Base-by-base conservation (phyloP, 2,888 invertebrate genomes). In the Oligia strigilis region DNA sequence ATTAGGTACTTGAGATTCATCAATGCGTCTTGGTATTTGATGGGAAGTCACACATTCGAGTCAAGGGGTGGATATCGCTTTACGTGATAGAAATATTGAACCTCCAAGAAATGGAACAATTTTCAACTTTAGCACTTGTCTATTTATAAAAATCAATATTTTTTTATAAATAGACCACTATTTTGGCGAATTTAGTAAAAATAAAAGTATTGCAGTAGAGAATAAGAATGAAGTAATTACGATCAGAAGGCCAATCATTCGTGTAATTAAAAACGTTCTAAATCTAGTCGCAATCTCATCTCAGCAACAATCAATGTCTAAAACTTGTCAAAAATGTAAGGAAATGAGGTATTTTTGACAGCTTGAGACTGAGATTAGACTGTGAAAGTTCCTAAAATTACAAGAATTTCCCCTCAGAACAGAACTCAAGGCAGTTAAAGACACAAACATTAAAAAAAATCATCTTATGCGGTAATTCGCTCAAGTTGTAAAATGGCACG, bases 51-150 rank as follows among this genome's bases (percentile, higher is more conserved):
- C 55, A 72, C 17, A n/a, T 55, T n/a, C 36, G 78, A 83, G 73
- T 65, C 66, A 82, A 40, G 62, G 73, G 36, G 19, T 81, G n/a
- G n/a, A 92, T 92, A 93, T 91, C 90, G 92, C 92, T 91, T 92
- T 93, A 94, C 94, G 93, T 93, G 93, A 90, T 91, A 86, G 86
- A 87, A 93, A 93, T 94, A 91, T 90, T 83, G 90, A 93, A 87
- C 84, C 55, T 40, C 75, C 19, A 36, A 70, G 77, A 82, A 78
- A 77, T 78, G 72, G 13, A 88, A 89, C 89, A 87, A 92, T 90
- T 92, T 85, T 83, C 88, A 83, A 82, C 81, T 81, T 87, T 84
- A 87, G 89, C 92, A 90, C 92, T 91, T n/a, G n/a, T n/a, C n/a
- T n/a, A n/a, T n/a, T n/a, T n/a, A n/a, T n/a, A n/a, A n/a, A n/a